Percentiles rank a stretch among this genome's conserved stretches.
Evolutionary conservation across 2,113 vertebrate species (phyloP).

Genomic region (Calyptommatus sinebrachiatus): DNA sequence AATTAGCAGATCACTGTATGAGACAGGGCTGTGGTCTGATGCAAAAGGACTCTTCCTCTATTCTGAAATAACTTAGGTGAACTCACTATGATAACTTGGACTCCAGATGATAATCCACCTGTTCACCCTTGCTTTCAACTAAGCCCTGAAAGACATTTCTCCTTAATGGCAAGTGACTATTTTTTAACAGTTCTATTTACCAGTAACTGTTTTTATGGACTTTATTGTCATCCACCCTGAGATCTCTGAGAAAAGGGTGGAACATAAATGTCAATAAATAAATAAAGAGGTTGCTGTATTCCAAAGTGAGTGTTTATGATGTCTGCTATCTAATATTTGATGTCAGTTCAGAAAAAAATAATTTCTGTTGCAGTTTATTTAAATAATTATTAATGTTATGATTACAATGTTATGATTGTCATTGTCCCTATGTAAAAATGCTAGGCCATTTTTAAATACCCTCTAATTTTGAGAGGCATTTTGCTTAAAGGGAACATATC

Average conservation of each 20-base stretch:
- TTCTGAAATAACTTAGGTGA: neutral
- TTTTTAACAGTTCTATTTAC: too few relatives aligned
- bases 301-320: neutral
- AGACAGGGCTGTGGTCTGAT: too few relatives aligned
- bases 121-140: too few relatives aligned
- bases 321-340: neutral
- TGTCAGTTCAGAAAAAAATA: neutral
- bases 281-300: neutral
- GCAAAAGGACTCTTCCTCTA: too few relatives aligned
- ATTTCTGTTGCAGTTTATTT: neutral
- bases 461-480: accelerated
- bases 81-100: neutral
- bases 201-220: too few relatives aligned
- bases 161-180: too few relatives aligned
- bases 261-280: neutral
- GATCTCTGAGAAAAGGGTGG: too few relatives aligned
- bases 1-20: too few relatives aligned
- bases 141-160: too few relatives aligned
- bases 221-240: too few relatives aligned
- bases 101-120: neutral
- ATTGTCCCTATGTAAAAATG: neutral
- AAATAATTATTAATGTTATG: neutral
- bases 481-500: accelerated
- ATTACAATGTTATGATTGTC: neutral
- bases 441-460: accelerated